phyloP scores from a whole-genome alignment of 2,797 vertebrate genomes.

The Pseudocheirus occidentalis region DNA sequence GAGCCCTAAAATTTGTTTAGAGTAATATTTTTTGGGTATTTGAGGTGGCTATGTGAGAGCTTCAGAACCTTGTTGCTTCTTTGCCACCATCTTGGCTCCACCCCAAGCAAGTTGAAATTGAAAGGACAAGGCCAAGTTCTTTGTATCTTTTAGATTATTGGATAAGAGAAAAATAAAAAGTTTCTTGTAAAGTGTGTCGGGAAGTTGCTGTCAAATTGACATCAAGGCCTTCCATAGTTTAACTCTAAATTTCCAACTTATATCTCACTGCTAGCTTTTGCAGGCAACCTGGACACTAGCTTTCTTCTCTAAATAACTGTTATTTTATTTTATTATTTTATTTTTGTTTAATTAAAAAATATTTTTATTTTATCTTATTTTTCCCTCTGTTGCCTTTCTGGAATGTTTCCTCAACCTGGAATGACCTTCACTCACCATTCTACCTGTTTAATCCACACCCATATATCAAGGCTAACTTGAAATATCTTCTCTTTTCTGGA shows the following conservation, averaged over 20 bases:
- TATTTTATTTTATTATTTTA: background rate
- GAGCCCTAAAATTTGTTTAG: too few relatives aligned
- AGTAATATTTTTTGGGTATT: too few relatives aligned
- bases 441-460: background rate
- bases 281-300: background rate
- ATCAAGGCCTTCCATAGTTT: background rate
- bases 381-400: background rate
- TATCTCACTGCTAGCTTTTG: background rate
- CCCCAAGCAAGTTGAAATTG: too few relatives aligned
- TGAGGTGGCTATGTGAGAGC: too few relatives aligned
- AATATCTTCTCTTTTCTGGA: background rate
- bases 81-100: too few relatives aligned
- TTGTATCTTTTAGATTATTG: constrained; percentile 60
- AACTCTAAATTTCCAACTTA: background rate
- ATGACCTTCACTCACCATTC: background rate
- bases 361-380: background rate
- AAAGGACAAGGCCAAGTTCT: constrained; percentile 62
- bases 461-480: background rate
- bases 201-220: constrained; percentile 53
- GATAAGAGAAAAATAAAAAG: constrained; percentile 27
- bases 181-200: constrained; percentile 56
- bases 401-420: background rate
- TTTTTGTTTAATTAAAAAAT: too few relatives aligned
- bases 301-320: background rate
- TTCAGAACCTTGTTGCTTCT: too few relatives aligned